A percentile compares a stretch with the other conserved stretches of the same genome.
These are phyloP conservation scores for Pangasius krempfi DNA, from an alignment of 2,797 vertebrate genomes.

Conservation along the genomic window DNA sequence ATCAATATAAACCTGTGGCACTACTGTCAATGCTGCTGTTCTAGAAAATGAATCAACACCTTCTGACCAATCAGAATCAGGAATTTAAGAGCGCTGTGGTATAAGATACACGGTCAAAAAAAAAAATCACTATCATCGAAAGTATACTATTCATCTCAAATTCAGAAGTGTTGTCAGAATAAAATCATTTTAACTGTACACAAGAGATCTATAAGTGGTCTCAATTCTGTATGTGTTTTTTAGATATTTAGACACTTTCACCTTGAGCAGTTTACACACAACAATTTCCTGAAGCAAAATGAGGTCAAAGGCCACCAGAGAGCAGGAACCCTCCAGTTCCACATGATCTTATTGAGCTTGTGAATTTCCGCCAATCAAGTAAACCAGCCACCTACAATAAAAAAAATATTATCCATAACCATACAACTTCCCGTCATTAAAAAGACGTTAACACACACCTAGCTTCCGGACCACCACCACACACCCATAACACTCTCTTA, in stretches of 20 bases:
- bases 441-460: conserved; percentile 43
- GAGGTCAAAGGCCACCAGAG: not conserved
- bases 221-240: not conserved
- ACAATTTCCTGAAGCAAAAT: not conserved
- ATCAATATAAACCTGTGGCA: not conserved
- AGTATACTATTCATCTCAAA: not conserved
- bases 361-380: not conserved
- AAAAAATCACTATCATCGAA: not conserved
- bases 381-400: not conserved
- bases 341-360: not conserved
- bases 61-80: not conserved
- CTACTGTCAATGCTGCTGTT: too few relatives aligned
- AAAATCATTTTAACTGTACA: not conserved
- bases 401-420: conserved; percentile 7
- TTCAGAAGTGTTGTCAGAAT: not conserved
- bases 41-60: not conserved
- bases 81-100: not conserved
- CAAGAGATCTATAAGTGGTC: too few relatives aligned
- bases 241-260: not conserved
- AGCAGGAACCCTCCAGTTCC: not conserved
- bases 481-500: conserved; percentile 62
- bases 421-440: conserved; percentile 26
- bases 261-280: not conserved
- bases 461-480: conserved; percentile 59
- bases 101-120: not conserved